A percentile compares a stretch with the other conserved stretches of the same genome.
These are phyloP conservation scores for Acanthaster planci DNA, from an alignment of 35 echinoderm and acorn worm species.

Conservation along the genomic window DNA sequence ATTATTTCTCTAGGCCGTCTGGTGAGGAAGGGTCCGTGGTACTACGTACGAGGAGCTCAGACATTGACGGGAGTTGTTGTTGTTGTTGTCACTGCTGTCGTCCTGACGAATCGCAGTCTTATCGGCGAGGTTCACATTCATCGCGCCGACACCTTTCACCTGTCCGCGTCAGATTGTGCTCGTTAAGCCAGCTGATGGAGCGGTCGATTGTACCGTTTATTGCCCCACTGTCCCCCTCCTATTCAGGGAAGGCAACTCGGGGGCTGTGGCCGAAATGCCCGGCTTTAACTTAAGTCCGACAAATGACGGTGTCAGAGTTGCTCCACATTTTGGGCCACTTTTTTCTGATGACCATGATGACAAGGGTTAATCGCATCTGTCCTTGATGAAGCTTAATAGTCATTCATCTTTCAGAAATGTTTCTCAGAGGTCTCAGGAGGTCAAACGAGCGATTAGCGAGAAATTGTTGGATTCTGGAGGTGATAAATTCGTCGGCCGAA, in stretches of 20 bases:
- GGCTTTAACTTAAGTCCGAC: not conserved
- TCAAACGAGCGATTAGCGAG: not conserved
- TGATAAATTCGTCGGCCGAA: not conserved
- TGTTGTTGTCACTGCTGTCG: not conserved
- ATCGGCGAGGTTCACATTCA: not conserved
- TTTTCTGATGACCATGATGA: not conserved
- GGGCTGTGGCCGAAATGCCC: not conserved
- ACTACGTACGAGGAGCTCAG: not conserved
- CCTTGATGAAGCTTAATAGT: not conserved
- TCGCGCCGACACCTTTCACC: not conserved
- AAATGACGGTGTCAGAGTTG: not conserved
- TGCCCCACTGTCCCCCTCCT: not conserved
- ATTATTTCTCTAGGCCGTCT: not conserved
- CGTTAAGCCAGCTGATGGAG: not conserved
- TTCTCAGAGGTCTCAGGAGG: not conserved
- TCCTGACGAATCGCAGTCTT: not conserved
- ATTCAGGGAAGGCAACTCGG: not conserved
- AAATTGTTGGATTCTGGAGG: not conserved
- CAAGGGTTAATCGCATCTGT: not conserved
- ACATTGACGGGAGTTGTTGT: slow-evolving; percentile 6
- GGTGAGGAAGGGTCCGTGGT: too few species aligned
- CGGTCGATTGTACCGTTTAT: slow-evolving; percentile 11
- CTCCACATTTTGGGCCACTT: too few species aligned
- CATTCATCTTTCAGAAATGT: not conserved
- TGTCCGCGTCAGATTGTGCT: not conserved